Conservation (phyloP, 1,140 invertebrate genomes). For the Dryas iulia region DNA sequence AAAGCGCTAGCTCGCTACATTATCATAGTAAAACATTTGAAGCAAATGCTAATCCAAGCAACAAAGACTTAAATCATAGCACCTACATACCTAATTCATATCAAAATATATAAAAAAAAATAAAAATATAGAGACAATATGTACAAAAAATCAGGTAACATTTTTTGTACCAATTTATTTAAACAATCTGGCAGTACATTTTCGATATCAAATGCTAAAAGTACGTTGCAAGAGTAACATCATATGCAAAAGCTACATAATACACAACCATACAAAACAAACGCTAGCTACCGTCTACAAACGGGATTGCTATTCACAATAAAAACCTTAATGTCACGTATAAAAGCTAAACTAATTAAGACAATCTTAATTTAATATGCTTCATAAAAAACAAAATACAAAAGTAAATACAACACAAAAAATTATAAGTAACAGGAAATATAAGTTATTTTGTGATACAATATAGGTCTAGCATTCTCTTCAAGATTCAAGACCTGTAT, state of each 20-base stretch:
- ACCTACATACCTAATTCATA: constrained; percentile 42
- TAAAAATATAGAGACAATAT: constrained; percentile 32
- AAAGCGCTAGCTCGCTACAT: constrained; percentile 23
- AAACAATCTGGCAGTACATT: constrained; percentile 36
- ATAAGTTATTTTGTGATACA: too few relatives aligned
- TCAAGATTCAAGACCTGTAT: too few relatives aligned
- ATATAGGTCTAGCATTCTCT: too few relatives aligned
- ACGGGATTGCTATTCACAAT: background rate
- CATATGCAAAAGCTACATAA: background rate
- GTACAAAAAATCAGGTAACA: constrained; percentile 69
- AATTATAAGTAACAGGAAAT: too few relatives aligned
- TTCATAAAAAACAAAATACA: constrained; percentile 1
- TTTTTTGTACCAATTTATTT: constrained; percentile 69
- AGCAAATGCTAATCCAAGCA: constrained; percentile 16
- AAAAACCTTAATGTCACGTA: background rate
- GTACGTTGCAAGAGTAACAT: background rate
- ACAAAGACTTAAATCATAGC: constrained; percentile 44
- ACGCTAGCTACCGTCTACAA: background rate
- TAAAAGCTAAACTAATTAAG: constrained; percentile 1
- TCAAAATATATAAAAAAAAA: constrained; percentile 25
- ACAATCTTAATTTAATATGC: background rate
- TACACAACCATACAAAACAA: background rate
- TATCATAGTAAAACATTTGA: background rate
- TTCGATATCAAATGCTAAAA: background rate
- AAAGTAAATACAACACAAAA: constrained; percentile 12